Conservation (phyloP, 2,888 invertebrate genomes). For the Nineta flava region DNA sequence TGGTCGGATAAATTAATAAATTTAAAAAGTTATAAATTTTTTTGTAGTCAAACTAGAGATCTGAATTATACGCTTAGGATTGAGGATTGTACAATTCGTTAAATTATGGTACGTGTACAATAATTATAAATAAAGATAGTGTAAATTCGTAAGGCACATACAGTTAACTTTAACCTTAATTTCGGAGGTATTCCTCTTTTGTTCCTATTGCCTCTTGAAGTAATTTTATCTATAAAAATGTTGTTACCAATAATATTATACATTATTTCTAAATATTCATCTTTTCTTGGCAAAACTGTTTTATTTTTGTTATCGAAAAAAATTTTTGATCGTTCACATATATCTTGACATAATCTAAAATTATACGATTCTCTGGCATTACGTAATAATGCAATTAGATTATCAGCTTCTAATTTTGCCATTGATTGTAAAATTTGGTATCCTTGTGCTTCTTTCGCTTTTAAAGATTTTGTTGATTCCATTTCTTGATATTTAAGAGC, state of each 20-base stretch:
- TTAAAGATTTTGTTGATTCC: slow-evolving; percentile 20
- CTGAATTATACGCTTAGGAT: no score
- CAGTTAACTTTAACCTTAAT: no score
- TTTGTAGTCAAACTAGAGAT: no score
- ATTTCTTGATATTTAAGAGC: slow-evolving; percentile 25
- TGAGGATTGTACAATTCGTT: no score
- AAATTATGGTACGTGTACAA: no score
- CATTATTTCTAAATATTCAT: slow-evolving; percentile 23
- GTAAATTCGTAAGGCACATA: no score
- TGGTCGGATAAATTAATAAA: no score
- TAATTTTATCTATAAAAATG: neutral
- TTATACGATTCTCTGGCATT: neutral
- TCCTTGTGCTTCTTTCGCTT: slow-evolving; percentile 20
- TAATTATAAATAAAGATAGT: no score
- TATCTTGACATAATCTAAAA: slow-evolving; percentile 13
- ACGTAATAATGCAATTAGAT: slow-evolving; percentile 17
- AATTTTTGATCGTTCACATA: slow-evolving; percentile 25
- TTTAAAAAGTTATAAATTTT: no score
- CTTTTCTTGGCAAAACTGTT: slow-evolving; percentile 25
- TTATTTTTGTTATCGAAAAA: slow-evolving; percentile 26
- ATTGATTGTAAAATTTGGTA: slow-evolving; percentile 20
- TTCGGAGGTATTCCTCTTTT: no score
- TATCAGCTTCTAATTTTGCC: slow-evolving; percentile 25
- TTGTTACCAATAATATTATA: slow-evolving; percentile 27
- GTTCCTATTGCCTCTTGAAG: no score